Evolutionary conservation across 1,140 invertebrate genomes (phyloP), one percentile per base, ranked within the genome.

Genomic region (Plodia interpunctella): DNA sequence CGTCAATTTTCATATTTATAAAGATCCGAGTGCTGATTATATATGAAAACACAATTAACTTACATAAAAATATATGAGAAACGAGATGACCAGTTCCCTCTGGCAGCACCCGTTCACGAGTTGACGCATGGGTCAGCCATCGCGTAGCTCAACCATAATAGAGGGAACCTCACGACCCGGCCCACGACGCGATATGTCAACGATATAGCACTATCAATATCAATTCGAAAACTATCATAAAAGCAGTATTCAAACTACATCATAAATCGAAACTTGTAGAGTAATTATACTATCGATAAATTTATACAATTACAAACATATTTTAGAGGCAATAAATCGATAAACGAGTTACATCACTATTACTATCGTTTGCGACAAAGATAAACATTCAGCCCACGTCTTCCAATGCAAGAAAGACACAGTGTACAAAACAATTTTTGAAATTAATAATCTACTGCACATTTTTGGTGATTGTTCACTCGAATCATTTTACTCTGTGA

Each of bases 241-340:
- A 15, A 20, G 28, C 19, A 58, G 32, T 44, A 15, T 44, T 44
- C 38, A 44, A 44, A 44, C 38, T 3, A 44, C 38, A 44, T 44
- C 38, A 44, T 44, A 44, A 44, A 44, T 44, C 8, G 13, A 44
- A 44, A 44, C 38, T 44, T 15, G 38, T 17, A 2, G n/a, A 44
- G n/a, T 44, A 53, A 53, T 53, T 53, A 53, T 25, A 53, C 30
- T 57, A 56, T 62, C 55, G 52, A 50, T 49, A 55, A 57, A 57
- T 50, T 57, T 76, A 76, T 82, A 75, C 70, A 77, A 73, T 74
- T 63, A 63, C 57, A 63, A 10, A 76, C 73, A 65, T 77, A 75
- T 79, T 76, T 70, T 57, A 69, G 70, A 66, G 66, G 66, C 68
- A 66, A 74, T 80, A 80, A 80, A 78, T 78, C 79, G 78, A 78